These are phyloP conservation scores for Rhagophthalmus giganteus DNA, from an alignment of 2,888 invertebrate species.

Conservation along the genomic window DNA sequence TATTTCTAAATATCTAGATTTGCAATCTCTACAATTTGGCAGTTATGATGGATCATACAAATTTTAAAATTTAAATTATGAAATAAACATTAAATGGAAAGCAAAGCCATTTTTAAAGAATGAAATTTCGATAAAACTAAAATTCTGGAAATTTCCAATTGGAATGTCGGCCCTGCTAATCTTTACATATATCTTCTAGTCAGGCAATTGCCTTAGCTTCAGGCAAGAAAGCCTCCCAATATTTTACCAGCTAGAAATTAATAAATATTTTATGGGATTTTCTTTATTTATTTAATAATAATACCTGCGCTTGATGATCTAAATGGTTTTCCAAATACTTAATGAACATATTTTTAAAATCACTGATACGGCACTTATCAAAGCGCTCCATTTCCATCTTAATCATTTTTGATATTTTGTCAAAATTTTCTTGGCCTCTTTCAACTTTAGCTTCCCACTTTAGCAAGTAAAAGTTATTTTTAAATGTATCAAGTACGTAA, in stretches of 20 bases:
- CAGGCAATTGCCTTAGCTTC: conserved; percentile 92
- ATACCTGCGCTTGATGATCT: conserved; percentile 91
- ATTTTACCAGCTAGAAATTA: conserved; percentile 82
- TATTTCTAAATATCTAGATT: not conserved
- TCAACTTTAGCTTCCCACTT: conserved; percentile 97
- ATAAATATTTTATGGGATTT: conserved; percentile 16
- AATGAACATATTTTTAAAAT: conserved; percentile 87
- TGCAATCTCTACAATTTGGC: no score
- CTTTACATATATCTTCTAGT: conserved; percentile 55
- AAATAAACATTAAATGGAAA: not conserved
- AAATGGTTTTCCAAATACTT: conserved; percentile 92
- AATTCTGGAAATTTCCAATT: conserved; percentile 49
- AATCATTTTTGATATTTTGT: conserved; percentile 91
- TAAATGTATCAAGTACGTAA: not conserved
- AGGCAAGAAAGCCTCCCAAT: conserved; percentile 96
- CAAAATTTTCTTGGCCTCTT: conserved; percentile 93
- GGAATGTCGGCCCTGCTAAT: conserved; percentile 55
- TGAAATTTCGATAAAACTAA: conserved; percentile 22
- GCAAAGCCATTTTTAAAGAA: not conserved
- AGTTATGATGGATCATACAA: no score
- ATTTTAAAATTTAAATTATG: not conserved
- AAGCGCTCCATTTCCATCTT: conserved; percentile 92
- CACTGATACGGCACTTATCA: conserved; percentile 83
- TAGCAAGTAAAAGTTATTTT: not conserved
- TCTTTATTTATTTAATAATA: not conserved